Evolutionary conservation across 2,888 invertebrate genomes (phyloP), one percentile per base, ranked within the genome.

Genomic region (Piscicola geometra): DNA sequence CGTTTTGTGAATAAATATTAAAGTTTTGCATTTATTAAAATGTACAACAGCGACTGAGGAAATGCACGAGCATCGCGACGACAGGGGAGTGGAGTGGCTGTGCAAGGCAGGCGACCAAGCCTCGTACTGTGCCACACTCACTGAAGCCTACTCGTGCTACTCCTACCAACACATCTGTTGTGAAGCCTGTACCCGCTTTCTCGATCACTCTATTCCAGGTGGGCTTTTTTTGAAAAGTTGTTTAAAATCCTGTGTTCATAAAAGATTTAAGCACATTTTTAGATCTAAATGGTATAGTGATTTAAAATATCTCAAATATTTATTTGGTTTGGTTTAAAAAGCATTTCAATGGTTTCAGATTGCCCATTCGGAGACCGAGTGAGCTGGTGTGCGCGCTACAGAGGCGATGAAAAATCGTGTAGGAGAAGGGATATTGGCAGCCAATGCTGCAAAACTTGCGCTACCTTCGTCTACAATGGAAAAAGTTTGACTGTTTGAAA

Each of bases 381-480:
- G 70, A 36, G 18, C 3, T 70, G 70, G 70, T 70, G 70, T 47
- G n/a, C 33, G 30, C 33, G 28, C 12, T 36, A 70, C 41, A 36
- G 35, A 47, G 41, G 25, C n/a, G 33, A 33, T n/a, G 47, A 25
- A 21, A 36, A 41, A 70, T 36, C 35, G 21, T 70, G 70, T 47
- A 70, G 41, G 25, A 41, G 70, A 25, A 70, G 41, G 12, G 70
- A 70, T 28, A 47, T 70, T 9, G n/a, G 21, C 9, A 25, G 25
- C n/a, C 47, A 36, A 47, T 70, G 70, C 47, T 70, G 70, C 41
- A 33, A 47, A 18, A 70, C 70, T 25, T 70, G 70, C 41, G 33
- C 41, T 47, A 9, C 50, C 50, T 47, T 15, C 50, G 50, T 47
- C 21, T 47, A 47, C 50, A 47, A 47, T 47, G 50, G 50, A 47